Evolutionary conservation across 2,888 invertebrate species (phyloP).

Genomic region (Hyalella azteca): DNA sequence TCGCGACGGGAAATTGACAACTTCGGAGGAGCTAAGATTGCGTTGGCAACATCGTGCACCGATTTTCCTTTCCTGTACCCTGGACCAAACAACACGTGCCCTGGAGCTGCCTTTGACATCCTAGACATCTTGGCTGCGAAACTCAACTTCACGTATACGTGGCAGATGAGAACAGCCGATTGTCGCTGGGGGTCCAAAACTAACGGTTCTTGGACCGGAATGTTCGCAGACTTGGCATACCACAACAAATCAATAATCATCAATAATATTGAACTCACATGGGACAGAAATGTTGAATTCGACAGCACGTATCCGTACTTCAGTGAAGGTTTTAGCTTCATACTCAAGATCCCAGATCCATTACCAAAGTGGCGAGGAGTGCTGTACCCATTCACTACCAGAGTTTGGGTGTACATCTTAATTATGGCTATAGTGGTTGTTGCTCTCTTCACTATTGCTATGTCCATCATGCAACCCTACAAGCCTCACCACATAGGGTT

Average conservation of each 20-base stretch:
- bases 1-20: conserved; percentile 24
- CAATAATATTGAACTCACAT: conserved; percentile 43
- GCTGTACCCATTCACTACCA: conserved; percentile 45
- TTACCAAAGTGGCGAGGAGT: conserved; percentile 46
- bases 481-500: neutral
- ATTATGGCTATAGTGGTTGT: neutral
- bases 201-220: conserved; percentile 54
- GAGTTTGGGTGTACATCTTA: conserved; percentile 39
- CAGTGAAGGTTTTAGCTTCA: conserved; percentile 46
- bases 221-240: conserved; percentile 54
- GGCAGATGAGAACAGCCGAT: conserved; percentile 40
- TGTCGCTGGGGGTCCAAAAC: conserved; percentile 47
- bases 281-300: conserved; percentile 33
- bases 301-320: conserved; percentile 48
- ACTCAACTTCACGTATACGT: conserved; percentile 48
- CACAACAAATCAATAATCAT: conserved; percentile 45
- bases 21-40: conserved; percentile 31
- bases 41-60: conserved; percentile 38
- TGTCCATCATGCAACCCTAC: neutral
- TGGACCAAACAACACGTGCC: neutral
- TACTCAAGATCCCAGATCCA: conserved; percentile 43
- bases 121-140: conserved; percentile 44
- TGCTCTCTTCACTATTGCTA: neutral
- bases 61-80: conserved; percentile 54
- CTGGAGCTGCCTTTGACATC: conserved; percentile 42